Evolutionary conservation across 2,113 vertebrate genomes (phyloP).

Genomic region (Nematolebias whitei): DNA sequence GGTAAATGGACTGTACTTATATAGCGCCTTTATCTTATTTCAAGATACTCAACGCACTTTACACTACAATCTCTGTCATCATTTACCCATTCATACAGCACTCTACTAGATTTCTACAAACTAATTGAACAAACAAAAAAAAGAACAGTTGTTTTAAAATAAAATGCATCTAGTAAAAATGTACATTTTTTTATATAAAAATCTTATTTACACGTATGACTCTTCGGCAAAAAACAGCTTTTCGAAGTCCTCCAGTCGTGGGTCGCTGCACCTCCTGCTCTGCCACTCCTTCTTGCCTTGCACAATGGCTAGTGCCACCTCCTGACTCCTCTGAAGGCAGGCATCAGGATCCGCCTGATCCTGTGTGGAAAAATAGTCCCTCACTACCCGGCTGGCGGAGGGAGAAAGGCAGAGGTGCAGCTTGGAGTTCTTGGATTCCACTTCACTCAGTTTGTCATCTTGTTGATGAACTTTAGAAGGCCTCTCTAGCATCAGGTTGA

Average conservation of each 20-base stretch:
- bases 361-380: constrained; percentile 70
- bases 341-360: constrained; percentile 58
- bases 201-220: constrained; percentile 70
- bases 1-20: no score
- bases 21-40: no score
- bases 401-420: constrained; percentile 62
- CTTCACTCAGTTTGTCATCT: constrained; percentile 34
- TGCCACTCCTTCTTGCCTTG: constrained; percentile 78
- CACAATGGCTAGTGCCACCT: constrained; percentile 70
- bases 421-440: constrained; percentile 39
- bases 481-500: constrained; percentile 45
- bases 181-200: constrained; percentile 33
- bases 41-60: no score
- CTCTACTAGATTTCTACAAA: no score
- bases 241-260: constrained; percentile 81
- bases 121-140: no score
- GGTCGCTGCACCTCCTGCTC: constrained; percentile 78
- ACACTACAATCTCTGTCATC: no score
- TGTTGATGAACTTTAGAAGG: constrained; percentile 21
- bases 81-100: no score
- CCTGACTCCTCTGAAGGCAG: constrained; percentile 66
- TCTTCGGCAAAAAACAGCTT: constrained; percentile 84
- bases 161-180: constrained; percentile 16
- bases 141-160: constrained; percentile 3
- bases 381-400: constrained; percentile 58